phyloP scores from a whole-genome alignment of 2,113 vertebrate genomes.

The Rhegmatorhina hoffmannsi region DNA sequence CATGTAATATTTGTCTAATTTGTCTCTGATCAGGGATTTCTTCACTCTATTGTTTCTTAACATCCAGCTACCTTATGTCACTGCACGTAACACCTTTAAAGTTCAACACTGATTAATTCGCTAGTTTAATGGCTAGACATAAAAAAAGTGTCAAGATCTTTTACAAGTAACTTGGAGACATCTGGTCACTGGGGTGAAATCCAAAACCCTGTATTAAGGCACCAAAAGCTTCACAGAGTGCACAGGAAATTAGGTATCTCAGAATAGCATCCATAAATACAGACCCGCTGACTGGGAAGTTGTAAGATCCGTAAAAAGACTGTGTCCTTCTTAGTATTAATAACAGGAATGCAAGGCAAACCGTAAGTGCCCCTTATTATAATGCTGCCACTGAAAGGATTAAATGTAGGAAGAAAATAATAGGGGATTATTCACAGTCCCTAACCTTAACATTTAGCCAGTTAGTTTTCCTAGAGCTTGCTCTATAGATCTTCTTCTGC shows the following conservation, averaged over 20 bases:
- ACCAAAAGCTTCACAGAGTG: conserved; percentile 39
- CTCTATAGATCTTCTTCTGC: not conserved
- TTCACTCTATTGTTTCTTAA: not conserved
- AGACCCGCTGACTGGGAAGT: conserved; percentile 48
- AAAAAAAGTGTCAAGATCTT: not conserved
- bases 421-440: not conserved
- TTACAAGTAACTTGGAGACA: conserved; percentile 27
- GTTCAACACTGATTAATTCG: not conserved
- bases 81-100: not conserved
- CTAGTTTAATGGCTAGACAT: not conserved
- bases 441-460: not conserved
- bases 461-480: not conserved
- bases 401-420: not conserved
- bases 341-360: not conserved
- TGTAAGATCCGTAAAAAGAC: conserved; percentile 13
- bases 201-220: conserved; percentile 38
- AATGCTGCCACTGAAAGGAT: not conserved
- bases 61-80: not conserved
- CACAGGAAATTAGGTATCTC: conserved; percentile 64
- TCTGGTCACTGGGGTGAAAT: conserved; percentile 54
- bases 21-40: not conserved
- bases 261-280: conserved; percentile 63
- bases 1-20: not conserved
- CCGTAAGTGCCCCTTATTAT: not conserved
- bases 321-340: not conserved